A percentile compares a stretch with the other conserved stretches of the same genome.
Conservation (phyloP, 2,113 vertebrate species). For the Myotis brandtii region DNA sequence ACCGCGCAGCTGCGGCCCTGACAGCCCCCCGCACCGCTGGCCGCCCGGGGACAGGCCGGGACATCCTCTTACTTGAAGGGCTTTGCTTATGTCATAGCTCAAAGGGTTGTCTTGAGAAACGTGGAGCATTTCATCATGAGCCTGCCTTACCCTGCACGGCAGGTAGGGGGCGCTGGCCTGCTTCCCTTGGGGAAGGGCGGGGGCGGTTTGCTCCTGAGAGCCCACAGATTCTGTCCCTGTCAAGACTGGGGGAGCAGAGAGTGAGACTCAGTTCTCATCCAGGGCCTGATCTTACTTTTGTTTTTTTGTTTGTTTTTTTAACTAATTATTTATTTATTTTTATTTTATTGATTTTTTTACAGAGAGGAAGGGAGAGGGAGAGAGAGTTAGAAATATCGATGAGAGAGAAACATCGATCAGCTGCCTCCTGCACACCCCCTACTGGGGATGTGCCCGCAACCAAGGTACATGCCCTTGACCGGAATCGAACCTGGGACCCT, state of each 20-base stretch:
- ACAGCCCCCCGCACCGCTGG: not conserved
- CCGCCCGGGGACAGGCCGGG: not conserved
- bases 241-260: not conserved
- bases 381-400: too few species aligned
- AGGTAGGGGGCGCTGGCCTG: slow-evolving; percentile 42
- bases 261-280: not conserved
- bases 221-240: accelerated
- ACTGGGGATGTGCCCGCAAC: too few species aligned
- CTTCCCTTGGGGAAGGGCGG: not conserved
- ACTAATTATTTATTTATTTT: too few species aligned
- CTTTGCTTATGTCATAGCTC: not conserved
- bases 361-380: too few species aligned
- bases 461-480: too few species aligned
- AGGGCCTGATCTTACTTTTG: not conserved
- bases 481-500: too few species aligned
- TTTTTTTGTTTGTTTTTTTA: too few species aligned
- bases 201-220: too few species aligned
- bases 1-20: accelerated
- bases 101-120: not conserved
- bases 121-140: not conserved
- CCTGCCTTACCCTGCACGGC: not conserved
- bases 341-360: too few species aligned
- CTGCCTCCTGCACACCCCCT: too few species aligned
- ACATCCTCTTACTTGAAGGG: not conserved
- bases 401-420: too few species aligned